Evolutionary conservation across 2,113 vertebrate species (phyloP).

Genomic region (Eubucco bourcierii): DNA sequence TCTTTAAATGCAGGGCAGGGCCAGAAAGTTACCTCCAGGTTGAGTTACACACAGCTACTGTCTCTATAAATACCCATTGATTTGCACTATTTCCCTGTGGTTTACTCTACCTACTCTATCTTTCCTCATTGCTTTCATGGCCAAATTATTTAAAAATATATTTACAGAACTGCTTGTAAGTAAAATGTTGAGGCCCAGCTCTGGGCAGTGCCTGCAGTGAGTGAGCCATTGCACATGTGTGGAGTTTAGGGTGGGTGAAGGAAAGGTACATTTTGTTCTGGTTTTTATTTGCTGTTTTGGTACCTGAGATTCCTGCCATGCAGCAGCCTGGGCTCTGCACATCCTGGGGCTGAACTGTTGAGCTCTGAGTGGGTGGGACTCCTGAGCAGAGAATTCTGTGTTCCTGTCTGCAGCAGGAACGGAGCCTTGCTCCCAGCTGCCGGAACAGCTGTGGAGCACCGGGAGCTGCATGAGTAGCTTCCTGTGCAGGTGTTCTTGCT

Average conservation of each 20-base stretch:
- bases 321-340: not conserved
- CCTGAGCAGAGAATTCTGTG: not conserved
- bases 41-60: not conserved
- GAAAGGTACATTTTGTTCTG: not conserved
- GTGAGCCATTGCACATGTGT: not conserved
- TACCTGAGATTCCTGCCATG: not conserved
- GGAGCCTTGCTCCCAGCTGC: not conserved
- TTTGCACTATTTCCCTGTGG: conserved; percentile 39
- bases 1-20: not conserved
- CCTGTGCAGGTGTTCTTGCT: not conserved
- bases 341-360: not conserved
- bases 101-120: not conserved
- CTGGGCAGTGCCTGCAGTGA: not conserved
- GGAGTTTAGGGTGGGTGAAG: not conserved
- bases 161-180: not conserved
- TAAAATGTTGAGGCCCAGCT: not conserved
- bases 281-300: not conserved
- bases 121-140: not conserved
- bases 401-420: not conserved
- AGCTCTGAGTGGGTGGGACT: not conserved
- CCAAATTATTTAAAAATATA: not conserved
- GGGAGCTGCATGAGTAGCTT: not conserved
- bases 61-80: not conserved
- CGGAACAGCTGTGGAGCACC: not conserved
- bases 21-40: not conserved